Base-by-base conservation (phyloP, 2,888 invertebrate species). In the Busseola fusca region DNA sequence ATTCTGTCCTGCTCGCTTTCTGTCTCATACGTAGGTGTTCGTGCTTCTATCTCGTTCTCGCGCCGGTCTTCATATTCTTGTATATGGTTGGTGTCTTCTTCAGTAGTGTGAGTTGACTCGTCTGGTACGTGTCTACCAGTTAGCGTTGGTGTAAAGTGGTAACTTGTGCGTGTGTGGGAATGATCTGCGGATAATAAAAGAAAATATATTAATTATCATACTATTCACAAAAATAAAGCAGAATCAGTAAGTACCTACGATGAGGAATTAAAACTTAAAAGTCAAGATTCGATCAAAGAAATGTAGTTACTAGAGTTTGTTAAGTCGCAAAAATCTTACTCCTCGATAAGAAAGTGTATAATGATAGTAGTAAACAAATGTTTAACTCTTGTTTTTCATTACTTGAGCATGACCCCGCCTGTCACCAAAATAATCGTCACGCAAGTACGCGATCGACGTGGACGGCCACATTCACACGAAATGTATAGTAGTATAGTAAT, bases 51-150 rank as follows among this genome's bases (percentile, higher is more conserved):
- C 79, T 92, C 93, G 68, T 92, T 92, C 72, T 89, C 91, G 0
- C 86, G 87, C 1, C 89, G 84, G 40, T 93, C 93, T 37, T 94
- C 94, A 72, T 95, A 94, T 66, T 95, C 95, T 1, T 92, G 92
- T 74, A 94, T 93, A 62, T 89, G 94, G 85, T 93, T 92, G 4
- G 89, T 89, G 37, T 96, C 96, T 58, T 96, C 95, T 83, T 96
- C 96, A 1, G 96, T 96, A 0, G 96, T 96, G 63, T 92, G 93
- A 0, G 93, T 91, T 0, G 90, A 86, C 40, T 94, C 94, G 0
- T 92, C 93, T 7, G 91, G 88, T 34, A 71, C 54, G 1, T 93
- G 92, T 40, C 83, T 88, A 3, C 91, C 92, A 4, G 83, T 86
- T 5, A 91, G 81, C 10, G 94, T 92, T 0, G 95, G 94, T 1